phyloP scores from a whole-genome alignment of 2,888 invertebrate species.

The Trachelus troglodyta region DNA sequence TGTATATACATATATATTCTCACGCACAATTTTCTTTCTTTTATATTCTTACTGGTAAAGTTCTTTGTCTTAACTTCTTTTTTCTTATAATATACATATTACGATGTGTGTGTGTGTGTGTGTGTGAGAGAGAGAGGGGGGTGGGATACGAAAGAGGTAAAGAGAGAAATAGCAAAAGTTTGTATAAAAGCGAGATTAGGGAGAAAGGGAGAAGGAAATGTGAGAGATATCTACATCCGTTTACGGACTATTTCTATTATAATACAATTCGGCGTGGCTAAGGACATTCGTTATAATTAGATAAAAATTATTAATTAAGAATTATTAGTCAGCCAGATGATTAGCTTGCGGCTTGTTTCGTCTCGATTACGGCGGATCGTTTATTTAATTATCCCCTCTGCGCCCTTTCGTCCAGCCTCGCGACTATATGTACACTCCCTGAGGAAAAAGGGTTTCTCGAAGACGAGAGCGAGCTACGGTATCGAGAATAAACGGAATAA shows the following conservation, averaged over 20 bases:
- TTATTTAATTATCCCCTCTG: not conserved
- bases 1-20: not conserved
- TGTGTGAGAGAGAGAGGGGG: no score
- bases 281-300: not conserved
- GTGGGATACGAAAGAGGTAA: conserved; percentile 13
- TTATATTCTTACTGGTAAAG: not conserved
- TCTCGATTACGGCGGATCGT: not conserved
- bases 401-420: not conserved
- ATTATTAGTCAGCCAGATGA: not conserved
- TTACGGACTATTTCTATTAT: not conserved
- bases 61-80: no score
- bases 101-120: not conserved
- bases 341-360: not conserved
- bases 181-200: conserved; percentile 4
- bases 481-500: not conserved
- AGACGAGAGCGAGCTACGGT: not conserved
- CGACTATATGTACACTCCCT: not conserved
- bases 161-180: conserved; percentile 26
- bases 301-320: not conserved
- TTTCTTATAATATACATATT: conserved; percentile 6
- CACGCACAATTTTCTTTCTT: not conserved
- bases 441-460: not conserved
- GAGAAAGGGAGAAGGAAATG: conserved; percentile 33
- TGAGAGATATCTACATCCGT: conserved; percentile 21
- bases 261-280: not conserved